Conservation (phyloP, 2,888 invertebrate species). For the Sabellastarte sp. region DNA sequence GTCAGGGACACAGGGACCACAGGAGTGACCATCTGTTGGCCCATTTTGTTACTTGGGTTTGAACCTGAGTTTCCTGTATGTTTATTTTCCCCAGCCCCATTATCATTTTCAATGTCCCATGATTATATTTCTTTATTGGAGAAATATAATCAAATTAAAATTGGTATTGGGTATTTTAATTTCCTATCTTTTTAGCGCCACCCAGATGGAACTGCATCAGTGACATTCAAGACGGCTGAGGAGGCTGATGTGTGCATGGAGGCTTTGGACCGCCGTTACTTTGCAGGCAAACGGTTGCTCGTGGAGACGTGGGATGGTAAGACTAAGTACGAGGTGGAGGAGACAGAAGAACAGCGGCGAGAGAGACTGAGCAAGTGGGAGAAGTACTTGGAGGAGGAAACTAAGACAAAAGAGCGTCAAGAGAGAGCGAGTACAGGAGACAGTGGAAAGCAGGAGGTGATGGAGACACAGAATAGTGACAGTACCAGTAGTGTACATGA, state of each 20-base stretch:
- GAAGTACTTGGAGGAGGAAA: conserved; percentile 46
- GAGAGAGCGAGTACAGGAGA: no score
- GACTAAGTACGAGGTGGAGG: conserved; percentile 85
- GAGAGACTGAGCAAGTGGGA: conserved; percentile 85
- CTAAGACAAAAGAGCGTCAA: no score
- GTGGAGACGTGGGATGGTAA: conserved; percentile 95
- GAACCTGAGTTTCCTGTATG: no score
- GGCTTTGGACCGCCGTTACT: conserved; percentile 76
- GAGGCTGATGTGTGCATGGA: conserved; percentile 87
- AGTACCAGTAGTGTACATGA: no score
- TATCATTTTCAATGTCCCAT: no score
- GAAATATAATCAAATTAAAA: background rate
- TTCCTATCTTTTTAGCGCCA: conserved; percentile 67
- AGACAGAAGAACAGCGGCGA: conserved; percentile 83
- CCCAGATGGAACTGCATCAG: conserved; percentile 90
- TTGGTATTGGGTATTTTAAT: background rate
- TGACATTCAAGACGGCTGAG: conserved; percentile 85
- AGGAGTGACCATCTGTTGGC: no score
- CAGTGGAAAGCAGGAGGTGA: no score
- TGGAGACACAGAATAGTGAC: no score
- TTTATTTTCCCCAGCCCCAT: no score
- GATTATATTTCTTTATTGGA: background rate
- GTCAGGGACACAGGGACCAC: no score
- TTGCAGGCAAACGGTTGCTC: conserved; percentile 67
- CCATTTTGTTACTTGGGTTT: no score